A percentile compares a stretch with the other conserved stretches of the same genome.
Evolutionary conservation across 2,888 invertebrate genomes (phyloP).

Genomic region (Synergus itoensis): DNA sequence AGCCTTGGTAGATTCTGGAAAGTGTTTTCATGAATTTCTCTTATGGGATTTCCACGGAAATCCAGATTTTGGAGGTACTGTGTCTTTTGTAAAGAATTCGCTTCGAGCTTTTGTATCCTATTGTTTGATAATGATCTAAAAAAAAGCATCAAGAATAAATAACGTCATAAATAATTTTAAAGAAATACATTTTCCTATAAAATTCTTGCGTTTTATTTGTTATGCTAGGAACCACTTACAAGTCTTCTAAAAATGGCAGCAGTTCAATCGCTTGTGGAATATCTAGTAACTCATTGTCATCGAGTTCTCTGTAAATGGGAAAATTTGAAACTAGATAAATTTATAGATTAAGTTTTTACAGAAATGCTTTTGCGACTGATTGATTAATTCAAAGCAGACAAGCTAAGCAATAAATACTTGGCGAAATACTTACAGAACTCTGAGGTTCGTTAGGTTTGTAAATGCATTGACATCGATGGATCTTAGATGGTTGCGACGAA

Average conservation of each 20-base stretch:
- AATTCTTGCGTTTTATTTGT: neutral
- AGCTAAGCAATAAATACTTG: conserved; percentile 7
- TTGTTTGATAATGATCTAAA: conserved; percentile 91
- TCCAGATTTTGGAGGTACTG: conserved; percentile 87
- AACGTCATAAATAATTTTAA: neutral
- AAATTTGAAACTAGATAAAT: neutral
- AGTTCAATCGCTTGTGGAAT: conserved; percentile 88
- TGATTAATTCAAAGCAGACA: conserved; percentile 2
- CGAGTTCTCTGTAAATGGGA: conserved; percentile 84
- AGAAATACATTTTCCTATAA: neutral
- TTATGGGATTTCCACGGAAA: conserved; percentile 83
- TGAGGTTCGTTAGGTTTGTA: conserved; percentile 86
- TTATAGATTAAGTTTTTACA: neutral
- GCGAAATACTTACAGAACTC: conserved; percentile 89
- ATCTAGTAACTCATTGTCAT: conserved; percentile 86
- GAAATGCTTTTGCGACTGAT: neutral
- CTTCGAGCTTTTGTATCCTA: conserved; percentile 87
- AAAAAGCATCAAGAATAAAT: neutral
- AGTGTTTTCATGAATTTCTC: conserved; percentile 66
- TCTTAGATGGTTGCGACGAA: conserved; percentile 91
- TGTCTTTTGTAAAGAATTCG: conserved; percentile 84
- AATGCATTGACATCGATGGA: conserved; percentile 90
- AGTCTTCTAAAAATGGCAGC: conserved; percentile 87
- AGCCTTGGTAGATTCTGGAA: conserved; percentile 85
- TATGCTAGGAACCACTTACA: conserved; percentile 83